Evolutionary conservation across 1,140 invertebrate species (phyloP).

Genomic region (Procambarus virginalis): DNA sequence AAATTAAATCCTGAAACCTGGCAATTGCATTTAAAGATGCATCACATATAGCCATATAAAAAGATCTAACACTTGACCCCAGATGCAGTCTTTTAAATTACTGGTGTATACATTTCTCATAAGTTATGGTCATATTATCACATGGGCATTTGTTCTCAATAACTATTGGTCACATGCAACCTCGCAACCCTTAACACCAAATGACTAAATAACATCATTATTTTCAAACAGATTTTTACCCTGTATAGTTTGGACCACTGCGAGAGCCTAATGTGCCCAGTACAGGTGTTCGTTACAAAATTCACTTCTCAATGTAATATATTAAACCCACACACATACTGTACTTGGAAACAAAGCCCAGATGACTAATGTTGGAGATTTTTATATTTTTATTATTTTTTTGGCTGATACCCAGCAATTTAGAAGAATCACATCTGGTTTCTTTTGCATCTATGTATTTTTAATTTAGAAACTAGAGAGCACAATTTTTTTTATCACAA

Average conservation of each 20-base stretch:
- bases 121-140: not conserved
- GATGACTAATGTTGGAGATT: not conserved
- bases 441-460: constrained; percentile 19
- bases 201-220: constrained; percentile 17
- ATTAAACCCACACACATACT: not conserved
- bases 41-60: constrained; percentile 45
- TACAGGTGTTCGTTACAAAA: not conserved
- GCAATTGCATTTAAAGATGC: constrained; percentile 30
- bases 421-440: constrained; percentile 22
- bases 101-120: not conserved
- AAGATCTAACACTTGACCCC: constrained; percentile 30
- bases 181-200: constrained; percentile 25
- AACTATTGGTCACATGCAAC: constrained; percentile 7
- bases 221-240: constrained; percentile 25
- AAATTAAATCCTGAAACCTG: constrained; percentile 7
- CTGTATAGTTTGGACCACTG: constrained; percentile 38
- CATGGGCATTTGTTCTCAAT: constrained; percentile 10
- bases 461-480: constrained; percentile 35
- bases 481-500: constrained; percentile 32
- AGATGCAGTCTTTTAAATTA: constrained; percentile 15
- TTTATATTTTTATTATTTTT: not conserved
- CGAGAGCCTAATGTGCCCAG: constrained; percentile 25
- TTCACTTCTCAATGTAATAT: not conserved
- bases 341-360: not conserved
- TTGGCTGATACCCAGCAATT: not conserved